A percentile compares a stretch with the other conserved stretches of the same genome.
Evolutionary conservation across 1,140 invertebrate species (phyloP).

Genomic region (Amyelois transitella): DNA sequence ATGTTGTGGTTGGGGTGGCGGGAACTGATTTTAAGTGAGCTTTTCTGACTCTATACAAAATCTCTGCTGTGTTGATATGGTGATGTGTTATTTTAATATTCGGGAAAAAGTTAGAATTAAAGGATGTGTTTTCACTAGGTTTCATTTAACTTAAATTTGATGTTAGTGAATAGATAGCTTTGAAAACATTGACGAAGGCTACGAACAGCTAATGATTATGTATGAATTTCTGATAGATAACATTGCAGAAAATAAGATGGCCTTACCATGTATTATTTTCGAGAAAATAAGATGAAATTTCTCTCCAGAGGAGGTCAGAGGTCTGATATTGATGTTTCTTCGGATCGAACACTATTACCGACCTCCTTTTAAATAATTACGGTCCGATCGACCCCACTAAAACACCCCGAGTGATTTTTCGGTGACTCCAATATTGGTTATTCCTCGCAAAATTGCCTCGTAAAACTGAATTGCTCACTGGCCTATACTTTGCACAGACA

Average conservation of each 20-base stretch:
- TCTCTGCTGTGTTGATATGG: too few species aligned
- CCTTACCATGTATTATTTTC: background rate
- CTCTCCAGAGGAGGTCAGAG: background rate
- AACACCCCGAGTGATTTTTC: slow-evolving; percentile 1
- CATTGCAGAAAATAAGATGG: background rate
- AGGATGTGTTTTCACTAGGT: too few species aligned
- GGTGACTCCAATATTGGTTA: slow-evolving; percentile 2
- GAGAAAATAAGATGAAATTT: background rate
- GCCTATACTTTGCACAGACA: background rate
- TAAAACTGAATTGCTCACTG: background rate
- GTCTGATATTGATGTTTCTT: slow-evolving; percentile 1
- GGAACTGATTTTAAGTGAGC: too few species aligned
- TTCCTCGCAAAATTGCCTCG: background rate
- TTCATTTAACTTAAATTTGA: too few species aligned
- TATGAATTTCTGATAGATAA: too few species aligned
- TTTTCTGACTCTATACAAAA: too few species aligned
- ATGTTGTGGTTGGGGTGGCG: background rate
- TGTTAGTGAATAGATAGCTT: too few species aligned
- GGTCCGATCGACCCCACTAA: slow-evolving; percentile 2
- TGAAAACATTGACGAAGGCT: too few species aligned
- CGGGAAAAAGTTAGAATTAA: too few species aligned
- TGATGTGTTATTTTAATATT: too few species aligned
- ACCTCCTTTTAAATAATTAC: slow-evolving; percentile 5
- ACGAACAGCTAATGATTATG: too few species aligned
- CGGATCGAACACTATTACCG: slow-evolving; percentile 3